Evolutionary conservation across 2,113 vertebrate species (phyloP).

Genomic region (Chrysemys picta): DNA sequence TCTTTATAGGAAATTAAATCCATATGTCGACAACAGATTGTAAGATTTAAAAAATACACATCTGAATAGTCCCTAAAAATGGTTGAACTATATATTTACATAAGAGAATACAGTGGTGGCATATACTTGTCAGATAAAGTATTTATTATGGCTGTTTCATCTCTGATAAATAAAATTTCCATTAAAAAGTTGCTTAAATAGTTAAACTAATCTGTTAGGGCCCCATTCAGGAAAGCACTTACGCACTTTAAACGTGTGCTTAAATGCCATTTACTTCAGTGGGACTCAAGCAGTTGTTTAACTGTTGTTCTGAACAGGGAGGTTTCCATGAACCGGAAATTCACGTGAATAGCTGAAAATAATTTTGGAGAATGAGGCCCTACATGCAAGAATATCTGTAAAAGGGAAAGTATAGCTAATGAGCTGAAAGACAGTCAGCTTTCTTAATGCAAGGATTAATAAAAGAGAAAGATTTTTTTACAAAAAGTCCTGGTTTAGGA

Average conservation of each 20-base stretch:
- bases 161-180: not conserved
- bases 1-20: not conserved
- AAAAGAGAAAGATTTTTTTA: not conserved
- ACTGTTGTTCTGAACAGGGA: not conserved
- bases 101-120: not conserved
- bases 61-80: not conserved
- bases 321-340: not conserved
- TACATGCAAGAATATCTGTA: constrained; percentile 41
- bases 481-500: constrained; percentile 35
- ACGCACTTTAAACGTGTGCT: not conserved
- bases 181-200: not conserved
- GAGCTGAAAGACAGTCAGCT: not conserved
- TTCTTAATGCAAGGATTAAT: constrained; percentile 41
- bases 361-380: not conserved
- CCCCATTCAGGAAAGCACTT: not conserved
- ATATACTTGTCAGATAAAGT: not conserved
- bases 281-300: not conserved
- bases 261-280: not conserved
- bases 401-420: not conserved
- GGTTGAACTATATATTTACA: not conserved
- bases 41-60: not conserved
- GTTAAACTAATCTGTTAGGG: not conserved
- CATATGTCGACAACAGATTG: not conserved
- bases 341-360: not conserved
- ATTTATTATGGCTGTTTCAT: not conserved